Conservation (phyloP, 2,797 vertebrate genomes). For the Psittacula derbiana region DNA sequence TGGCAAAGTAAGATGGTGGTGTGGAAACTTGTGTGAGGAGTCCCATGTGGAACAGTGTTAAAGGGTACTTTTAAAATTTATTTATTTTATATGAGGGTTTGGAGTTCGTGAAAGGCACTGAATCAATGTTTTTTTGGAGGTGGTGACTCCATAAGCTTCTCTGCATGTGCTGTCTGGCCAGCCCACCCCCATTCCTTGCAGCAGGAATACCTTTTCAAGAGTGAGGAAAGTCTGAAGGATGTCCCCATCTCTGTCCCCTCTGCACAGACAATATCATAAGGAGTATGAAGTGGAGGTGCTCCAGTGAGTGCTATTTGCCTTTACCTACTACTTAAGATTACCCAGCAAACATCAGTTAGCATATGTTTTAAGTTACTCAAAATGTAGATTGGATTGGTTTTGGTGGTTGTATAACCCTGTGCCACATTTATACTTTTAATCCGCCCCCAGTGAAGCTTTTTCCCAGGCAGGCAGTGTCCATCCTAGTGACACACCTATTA, state of each 20-base stretch:
- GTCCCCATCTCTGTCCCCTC: background rate
- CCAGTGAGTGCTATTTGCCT: background rate
- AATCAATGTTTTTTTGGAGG: background rate
- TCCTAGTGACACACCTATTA: background rate
- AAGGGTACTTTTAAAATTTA: background rate
- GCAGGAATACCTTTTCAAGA: background rate
- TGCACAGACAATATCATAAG: fast-evolving
- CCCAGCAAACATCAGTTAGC: background rate
- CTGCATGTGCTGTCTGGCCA: background rate
- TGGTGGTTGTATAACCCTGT: background rate
- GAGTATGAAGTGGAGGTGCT: background rate
- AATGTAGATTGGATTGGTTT: background rate
- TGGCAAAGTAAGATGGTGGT: background rate
- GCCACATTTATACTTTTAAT: background rate
- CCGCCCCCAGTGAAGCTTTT: background rate
- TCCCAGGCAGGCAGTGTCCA: fast-evolving
- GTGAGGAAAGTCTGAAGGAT: background rate
- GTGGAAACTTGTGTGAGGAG: background rate
- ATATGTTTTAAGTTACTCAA: background rate
- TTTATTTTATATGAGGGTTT: background rate
- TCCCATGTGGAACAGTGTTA: background rate
- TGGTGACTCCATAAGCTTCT: background rate
- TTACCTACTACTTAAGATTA: background rate
- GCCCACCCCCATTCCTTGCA: background rate
- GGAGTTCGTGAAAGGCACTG: background rate